These are phyloP conservation scores for Cuniculus paca DNA, from an alignment of 2,797 vertebrate species.

Conservation along the genomic window DNA sequence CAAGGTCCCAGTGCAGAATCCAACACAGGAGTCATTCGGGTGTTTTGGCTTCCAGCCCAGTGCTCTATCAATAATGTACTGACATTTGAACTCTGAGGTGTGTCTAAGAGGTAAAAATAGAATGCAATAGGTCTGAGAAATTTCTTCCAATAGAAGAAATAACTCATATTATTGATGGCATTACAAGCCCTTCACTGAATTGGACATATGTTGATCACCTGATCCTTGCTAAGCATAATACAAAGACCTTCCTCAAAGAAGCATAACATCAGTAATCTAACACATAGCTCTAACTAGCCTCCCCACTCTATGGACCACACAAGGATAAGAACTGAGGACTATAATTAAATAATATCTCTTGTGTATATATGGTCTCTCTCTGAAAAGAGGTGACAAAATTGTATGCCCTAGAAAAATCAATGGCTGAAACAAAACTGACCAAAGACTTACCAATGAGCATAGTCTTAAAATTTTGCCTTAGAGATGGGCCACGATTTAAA, in stretches of 20 bases:
- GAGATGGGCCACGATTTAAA: conserved; percentile 44
- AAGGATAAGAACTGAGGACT: background rate
- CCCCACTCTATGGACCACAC: background rate
- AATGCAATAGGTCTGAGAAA: conserved; percentile 49
- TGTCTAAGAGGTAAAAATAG: conserved; percentile 66
- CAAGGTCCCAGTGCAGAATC: conserved; percentile 35
- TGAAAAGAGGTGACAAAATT: conserved; percentile 27
- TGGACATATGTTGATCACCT: background rate
- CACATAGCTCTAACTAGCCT: background rate
- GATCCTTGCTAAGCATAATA: background rate
- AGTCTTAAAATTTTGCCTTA: conserved; percentile 39
- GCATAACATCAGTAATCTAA: background rate
- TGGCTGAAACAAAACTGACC: conserved; percentile 37
- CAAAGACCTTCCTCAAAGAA: conserved; percentile 21
- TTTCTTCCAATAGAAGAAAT: conserved; percentile 24
- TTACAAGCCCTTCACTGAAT: background rate
- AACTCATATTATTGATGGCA: background rate
- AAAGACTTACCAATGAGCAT: conserved; percentile 30
- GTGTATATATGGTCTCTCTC: background rate
- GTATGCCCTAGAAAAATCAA: conserved; percentile 43
- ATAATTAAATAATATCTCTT: conserved; percentile 11
- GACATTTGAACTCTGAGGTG: conserved; percentile 66
- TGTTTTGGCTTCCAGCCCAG: conserved; percentile 61
- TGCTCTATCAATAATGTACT: conserved; percentile 54
- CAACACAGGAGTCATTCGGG: background rate